Evolutionary conservation across 2,113 vertebrate genomes (phyloP), one percentile per base, ranked within the genome.

Genomic region (Onychostruthus taczanowskii): DNA sequence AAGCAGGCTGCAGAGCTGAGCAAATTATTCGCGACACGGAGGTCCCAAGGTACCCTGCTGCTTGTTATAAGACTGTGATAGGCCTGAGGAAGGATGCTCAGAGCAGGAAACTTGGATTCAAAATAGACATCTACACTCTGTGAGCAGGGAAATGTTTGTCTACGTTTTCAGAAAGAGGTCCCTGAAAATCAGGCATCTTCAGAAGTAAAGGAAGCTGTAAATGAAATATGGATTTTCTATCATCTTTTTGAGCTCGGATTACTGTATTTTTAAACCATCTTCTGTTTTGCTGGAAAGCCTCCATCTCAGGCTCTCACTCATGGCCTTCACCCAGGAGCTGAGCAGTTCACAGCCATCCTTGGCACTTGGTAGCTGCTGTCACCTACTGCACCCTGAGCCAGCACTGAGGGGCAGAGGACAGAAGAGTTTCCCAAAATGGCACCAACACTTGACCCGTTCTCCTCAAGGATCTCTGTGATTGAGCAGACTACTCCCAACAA

Each of bases 1-100:
- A 56, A 41, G 44, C 13, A 35, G 44, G 33, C 31, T 47, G 43
- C 33, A 56, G 44, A 10, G 56, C 52, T 49, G 68, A 67, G 43
- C 11, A 16, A 87, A 80, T 49, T 31, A 73, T 26, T 77, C 1
- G 0, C 4, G 33, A 28, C n/a, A 16, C 9, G 0, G 3, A 55
- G 49, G 13, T 63, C 58, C 76, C 70, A 56, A 52, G 62, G 50
- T 9, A 7, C 37, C 28, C 49, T 27, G 46, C 37, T 85, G 61
- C 17, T 61, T 87, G 12, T 33, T 81, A n/a, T 4, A 16, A 69
- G 46, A 5, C 49, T 35, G 6, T 46, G 39, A 69, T 11, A 70
- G 28, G 37, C 62, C 46, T 89, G 27, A 16, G 23, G 35, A 73
- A 47, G 37, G 59, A 53, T 73, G 35, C n/a, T 86, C 46, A 46